These are phyloP conservation scores for Nesogale talazaci DNA, from an alignment of 2,113 vertebrate genomes.

Conservation along the genomic window DNA sequence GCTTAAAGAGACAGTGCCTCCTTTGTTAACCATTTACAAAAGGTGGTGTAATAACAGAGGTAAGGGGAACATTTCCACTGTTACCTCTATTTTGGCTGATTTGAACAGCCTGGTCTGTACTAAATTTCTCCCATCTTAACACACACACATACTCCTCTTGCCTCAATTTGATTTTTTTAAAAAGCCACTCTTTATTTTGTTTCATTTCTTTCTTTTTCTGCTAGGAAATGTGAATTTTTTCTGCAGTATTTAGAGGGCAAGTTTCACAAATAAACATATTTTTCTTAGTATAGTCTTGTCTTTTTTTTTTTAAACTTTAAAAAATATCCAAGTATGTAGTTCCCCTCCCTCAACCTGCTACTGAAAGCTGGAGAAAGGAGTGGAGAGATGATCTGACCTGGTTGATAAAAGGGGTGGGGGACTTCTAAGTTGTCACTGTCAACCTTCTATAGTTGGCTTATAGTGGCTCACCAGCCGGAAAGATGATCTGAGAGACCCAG, in stretches of 20 bases:
- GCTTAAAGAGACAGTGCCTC: constrained; percentile 15
- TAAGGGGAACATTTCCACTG: constrained; percentile 59
- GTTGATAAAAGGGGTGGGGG: background rate
- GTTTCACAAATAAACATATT: background rate
- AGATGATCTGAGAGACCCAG: background rate
- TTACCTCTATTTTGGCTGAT: constrained; percentile 48
- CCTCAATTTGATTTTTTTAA: background rate
- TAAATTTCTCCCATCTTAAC: background rate
- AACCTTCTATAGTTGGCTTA: background rate
- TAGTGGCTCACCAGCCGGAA: background rate
- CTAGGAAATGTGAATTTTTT: background rate
- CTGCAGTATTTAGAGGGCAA: background rate
- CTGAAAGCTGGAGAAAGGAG: background rate
- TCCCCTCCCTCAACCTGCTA: too few relatives aligned
- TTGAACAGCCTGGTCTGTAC: background rate
- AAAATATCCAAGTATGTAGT: background rate
- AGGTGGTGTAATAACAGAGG: constrained; percentile 37
- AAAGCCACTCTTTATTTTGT: background rate
- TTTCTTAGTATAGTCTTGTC: background rate
- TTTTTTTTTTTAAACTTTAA: background rate
- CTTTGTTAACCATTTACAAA: constrained; percentile 53
- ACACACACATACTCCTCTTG: background rate
- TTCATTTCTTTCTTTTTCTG: background rate
- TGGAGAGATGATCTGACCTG: background rate
- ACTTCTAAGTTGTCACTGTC: background rate